Evolutionary conservation across 2,797 vertebrate species (phyloP).

Genomic region (Gadopsis bispinosus): DNA sequence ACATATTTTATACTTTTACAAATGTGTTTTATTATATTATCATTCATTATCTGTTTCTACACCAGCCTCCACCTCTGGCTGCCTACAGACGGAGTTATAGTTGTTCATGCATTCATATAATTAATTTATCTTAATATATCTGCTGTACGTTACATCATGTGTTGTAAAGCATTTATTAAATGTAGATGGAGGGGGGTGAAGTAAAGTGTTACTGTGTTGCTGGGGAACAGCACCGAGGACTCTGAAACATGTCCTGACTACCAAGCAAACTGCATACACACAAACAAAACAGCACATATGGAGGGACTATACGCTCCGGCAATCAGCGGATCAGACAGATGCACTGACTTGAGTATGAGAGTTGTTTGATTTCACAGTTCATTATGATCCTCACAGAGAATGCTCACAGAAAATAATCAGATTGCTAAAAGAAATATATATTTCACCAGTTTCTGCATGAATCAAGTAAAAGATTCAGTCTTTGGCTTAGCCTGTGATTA

Average conservation of each 20-base stretch:
- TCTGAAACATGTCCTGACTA: slow-evolving; percentile 76
- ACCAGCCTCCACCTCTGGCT: neutral
- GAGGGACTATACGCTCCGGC: slow-evolving; percentile 31
- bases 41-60: neutral
- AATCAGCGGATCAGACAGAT: slow-evolving; percentile 47
- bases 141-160: neutral
- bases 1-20: neutral
- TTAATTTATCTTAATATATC: neutral
- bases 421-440: neutral
- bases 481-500: slow-evolving; percentile 36
- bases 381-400: slow-evolving; percentile 20
- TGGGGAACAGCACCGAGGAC: slow-evolving; percentile 61
- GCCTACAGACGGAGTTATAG: neutral
- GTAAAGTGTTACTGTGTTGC: slow-evolving; percentile 18
- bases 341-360: slow-evolving; percentile 32
- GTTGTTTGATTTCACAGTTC: slow-evolving; percentile 33
- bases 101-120: neutral
- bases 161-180: neutral
- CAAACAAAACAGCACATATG: slow-evolving; percentile 45
- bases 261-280: slow-evolving; percentile 65
- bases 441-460: slow-evolving; percentile 9
- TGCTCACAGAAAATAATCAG: neutral
- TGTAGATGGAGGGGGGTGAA: neutral
- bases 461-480: slow-evolving; percentile 19
- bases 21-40: neutral